Evolutionary conservation across 2,888 invertebrate species (phyloP), one percentile per base, ranked within the genome.

Genomic region (Ctena decussata): DNA sequence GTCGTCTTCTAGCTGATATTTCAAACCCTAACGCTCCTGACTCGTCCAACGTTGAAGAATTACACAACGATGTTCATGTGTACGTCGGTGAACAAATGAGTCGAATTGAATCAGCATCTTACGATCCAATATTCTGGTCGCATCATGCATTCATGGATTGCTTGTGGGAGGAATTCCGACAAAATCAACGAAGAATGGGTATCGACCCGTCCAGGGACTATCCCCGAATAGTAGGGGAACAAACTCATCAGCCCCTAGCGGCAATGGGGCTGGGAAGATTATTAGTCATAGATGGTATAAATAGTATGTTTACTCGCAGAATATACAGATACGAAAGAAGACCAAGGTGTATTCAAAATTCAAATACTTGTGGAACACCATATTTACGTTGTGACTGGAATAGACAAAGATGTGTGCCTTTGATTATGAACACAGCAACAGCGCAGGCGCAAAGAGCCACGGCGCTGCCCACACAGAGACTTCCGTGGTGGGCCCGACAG

Each of bases 71-170:
- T 35, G 91, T 92, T 1, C 94, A 94, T 65, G 89, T 92, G 6
- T 94, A 76, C 75, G 82, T 93, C 8, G 94, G 94, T 0, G 93
- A 93, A 21, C 91, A 92, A 41, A 93, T 94, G 93, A 92, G 89
- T 49, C 77, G 89, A 27, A 89, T 94, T 37, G 91, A 93, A 76
- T 92, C 93, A 0, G 92, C 93, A 0, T 90, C 93, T 0, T 92
- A 89, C 76, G 94, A 94, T 76, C 93, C 93, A 0, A 65, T 92
- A 30, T 94, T 94, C 80, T 94, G 90, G 84, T 49, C 92, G 8
- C 92, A 93, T 79, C 93, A 94, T 75, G 91, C 93, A 0, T 94
- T 91, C 75, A 90, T 93, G 8, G 94, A 94, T 80, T 92, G 90
- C 85, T 53, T 94, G n/a, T 93, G 93, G 93, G 92, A 92, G 71